These are phyloP conservation scores for Thalpophila matura DNA, from an alignment of 2,888 invertebrate genomes.

Conservation along the genomic window DNA sequence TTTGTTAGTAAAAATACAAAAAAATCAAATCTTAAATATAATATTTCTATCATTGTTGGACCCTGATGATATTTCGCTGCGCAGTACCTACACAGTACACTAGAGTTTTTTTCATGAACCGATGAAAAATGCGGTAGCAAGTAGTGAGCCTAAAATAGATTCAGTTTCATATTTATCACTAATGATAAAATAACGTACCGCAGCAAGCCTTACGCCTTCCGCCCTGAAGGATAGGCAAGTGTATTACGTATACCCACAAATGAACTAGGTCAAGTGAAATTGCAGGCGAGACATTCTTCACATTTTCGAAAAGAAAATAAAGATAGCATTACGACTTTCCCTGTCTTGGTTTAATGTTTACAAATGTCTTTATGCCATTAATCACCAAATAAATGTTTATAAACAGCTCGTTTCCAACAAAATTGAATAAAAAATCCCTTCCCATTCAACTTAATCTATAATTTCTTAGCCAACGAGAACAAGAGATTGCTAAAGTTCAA, in stretches of 20 bases:
- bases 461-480: conserved; percentile 7
- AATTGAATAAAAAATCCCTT: not conserved
- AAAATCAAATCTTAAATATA: not conserved
- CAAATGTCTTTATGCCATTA: too few species aligned
- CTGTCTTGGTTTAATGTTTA: not conserved
- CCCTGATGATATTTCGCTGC: not conserved
- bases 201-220: not conserved
- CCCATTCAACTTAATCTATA: conserved; percentile 26
- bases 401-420: not conserved
- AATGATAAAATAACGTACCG: not conserved
- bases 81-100: too few species aligned
- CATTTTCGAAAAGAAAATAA: conserved; percentile 3
- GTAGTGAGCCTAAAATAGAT: too few species aligned
- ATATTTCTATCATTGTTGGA: not conserved
- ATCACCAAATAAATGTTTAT: not conserved
- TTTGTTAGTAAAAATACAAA: not conserved
- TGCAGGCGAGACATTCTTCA: not conserved
- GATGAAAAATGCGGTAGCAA: too few species aligned
- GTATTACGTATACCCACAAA: conserved; percentile 1
- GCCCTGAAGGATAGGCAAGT: not conserved
- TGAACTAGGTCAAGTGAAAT: conserved; percentile 36
- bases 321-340: not conserved
- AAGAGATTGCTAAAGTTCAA: conserved; percentile 17
- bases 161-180: not conserved
- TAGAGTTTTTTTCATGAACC: too few species aligned